phyloP scores from a whole-genome alignment of 2,888 invertebrate genomes.

The Caenorhabditis plicata region DNA sequence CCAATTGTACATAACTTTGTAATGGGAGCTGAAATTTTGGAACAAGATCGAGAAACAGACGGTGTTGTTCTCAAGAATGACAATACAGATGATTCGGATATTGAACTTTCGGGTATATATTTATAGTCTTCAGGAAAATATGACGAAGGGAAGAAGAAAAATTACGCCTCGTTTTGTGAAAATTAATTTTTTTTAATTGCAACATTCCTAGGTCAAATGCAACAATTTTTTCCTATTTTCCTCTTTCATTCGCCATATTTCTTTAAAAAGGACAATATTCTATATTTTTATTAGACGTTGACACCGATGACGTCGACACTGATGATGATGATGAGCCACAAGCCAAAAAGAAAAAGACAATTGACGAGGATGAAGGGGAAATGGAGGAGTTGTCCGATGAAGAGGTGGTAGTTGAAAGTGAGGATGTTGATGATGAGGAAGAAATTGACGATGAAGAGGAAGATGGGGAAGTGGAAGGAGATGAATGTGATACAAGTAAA shows the following conservation, averaged over 20 bases:
- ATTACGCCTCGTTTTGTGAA: too few species aligned
- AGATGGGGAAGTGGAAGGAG: constrained; percentile 2
- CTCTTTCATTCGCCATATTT: too few species aligned
- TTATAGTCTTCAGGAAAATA: too few species aligned
- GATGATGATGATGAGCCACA: constrained; percentile 22
- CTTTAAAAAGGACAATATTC: constrained; percentile 2
- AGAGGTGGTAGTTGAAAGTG: constrained; percentile 83
- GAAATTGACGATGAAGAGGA: constrained; percentile 20
- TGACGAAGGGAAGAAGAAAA: too few species aligned
- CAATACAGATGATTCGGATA: constrained; percentile 37
- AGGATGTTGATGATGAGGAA: constrained; percentile 80
- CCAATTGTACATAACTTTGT: constrained; percentile 51
- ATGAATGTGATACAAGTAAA: constrained; percentile 6
- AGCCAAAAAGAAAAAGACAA: constrained; percentile 25
- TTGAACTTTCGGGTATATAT: constrained; percentile 34
- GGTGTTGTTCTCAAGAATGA: constrained; percentile 58
- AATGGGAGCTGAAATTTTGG: constrained; percentile 59
- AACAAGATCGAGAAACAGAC: constrained; percentile 38
- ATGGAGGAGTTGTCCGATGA: constrained; percentile 22
- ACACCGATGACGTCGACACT: constrained; percentile 39
- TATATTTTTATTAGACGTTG: constrained; percentile 30
- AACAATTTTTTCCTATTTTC: too few species aligned
- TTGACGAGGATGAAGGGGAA: constrained; percentile 35
- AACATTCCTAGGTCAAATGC: too few species aligned
- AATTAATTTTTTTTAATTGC: too few species aligned